These are phyloP conservation scores for Caenorhabditis uteleia DNA, from an alignment of 2,888 invertebrate genomes.

Conservation along the genomic window DNA sequence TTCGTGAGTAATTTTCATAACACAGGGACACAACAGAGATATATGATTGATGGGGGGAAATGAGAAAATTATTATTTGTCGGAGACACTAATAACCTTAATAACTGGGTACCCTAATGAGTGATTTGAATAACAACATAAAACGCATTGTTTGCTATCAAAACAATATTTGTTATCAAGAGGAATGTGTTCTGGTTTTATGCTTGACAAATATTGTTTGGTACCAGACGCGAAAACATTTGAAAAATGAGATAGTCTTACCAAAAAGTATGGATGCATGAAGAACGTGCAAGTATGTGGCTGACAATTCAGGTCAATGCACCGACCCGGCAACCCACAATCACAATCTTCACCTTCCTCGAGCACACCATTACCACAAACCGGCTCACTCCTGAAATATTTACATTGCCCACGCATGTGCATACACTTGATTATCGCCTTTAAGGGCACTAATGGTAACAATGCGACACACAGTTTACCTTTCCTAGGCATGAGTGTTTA, in stretches of 20 bases:
- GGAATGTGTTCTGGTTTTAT: too few species aligned
- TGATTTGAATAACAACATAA: slow-evolving; percentile 13
- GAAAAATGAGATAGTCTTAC: slow-evolving; percentile 38
- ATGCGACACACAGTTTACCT: slow-evolving; percentile 17
- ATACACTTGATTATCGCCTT: slow-evolving; percentile 26
- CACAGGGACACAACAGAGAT: too few species aligned
- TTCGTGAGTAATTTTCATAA: too few species aligned
- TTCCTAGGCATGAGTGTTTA: not conserved
- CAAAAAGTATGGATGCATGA: slow-evolving; percentile 45
- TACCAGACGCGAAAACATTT: too few species aligned
- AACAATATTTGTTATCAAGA: too few species aligned
- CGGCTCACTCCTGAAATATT: slow-evolving; percentile 42
- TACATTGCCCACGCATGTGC: slow-evolving; percentile 20
- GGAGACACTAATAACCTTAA: too few species aligned
- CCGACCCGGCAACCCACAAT: slow-evolving; percentile 57
- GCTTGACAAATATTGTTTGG: too few species aligned
- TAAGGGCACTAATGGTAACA: slow-evolving; percentile 12
- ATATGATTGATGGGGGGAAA: too few species aligned
- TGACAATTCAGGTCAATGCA: slow-evolving; percentile 59
- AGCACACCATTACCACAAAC: slow-evolving; percentile 64
- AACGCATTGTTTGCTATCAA: slow-evolving; percentile 22
- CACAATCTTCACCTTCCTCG: slow-evolving; percentile 64
- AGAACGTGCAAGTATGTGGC: slow-evolving; percentile 51
- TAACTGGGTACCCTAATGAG: too few species aligned
- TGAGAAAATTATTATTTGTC: too few species aligned